Evolutionary conservation across 2,113 vertebrate genomes (phyloP), one percentile per base, ranked within the genome.

Genomic region (Natator depressus): DNA sequence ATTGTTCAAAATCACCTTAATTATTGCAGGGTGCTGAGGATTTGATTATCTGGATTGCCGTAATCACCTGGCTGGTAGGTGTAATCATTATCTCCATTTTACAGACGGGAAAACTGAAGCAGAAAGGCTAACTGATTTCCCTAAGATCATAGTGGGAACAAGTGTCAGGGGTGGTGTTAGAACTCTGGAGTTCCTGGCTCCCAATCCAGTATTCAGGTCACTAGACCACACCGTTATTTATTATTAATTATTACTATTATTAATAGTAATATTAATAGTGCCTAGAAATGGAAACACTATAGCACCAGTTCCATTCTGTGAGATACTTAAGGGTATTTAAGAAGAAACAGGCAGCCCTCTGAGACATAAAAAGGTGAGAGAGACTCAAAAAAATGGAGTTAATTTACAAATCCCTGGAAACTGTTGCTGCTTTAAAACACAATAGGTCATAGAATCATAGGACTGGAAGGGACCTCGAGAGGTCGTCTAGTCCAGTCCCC

Each of bases 31-130:
- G 42, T 24, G 42, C 72, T 27, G n/a, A 42, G 20, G 22, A 46
- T 46, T 76, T 76, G 49, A 72, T 1, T 2, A 13, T 69, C 46
- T 65, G 57, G 38, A 79, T 13, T 87, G 51, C 84, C 35, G 0
- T 0, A 0, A 3, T 4, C 8, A 11, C 42, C 38, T 76, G 42
- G 76, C 53, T 85, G 84, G 12, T 2, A 19, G 35, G 35, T 10
- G n/a, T 14, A 69, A 69, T n/a, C 65, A n/a, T 69, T 57, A 78
- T 42, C 42, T 4, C 78, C 82, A 51, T 84, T 16, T 72, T 53
- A 38, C 16, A 55, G 59, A 69, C 65, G 17, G 8, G 65, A 82
- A 89, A 59, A 5, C 27, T 65, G 84, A 79, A 31, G 25, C 0
- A 0, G 7, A 47, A 54, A 25, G 29, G 53, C 72, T 80, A 75